Conservation (phyloP, 2,888 invertebrate genomes). For the Campoplex nolae region DNA sequence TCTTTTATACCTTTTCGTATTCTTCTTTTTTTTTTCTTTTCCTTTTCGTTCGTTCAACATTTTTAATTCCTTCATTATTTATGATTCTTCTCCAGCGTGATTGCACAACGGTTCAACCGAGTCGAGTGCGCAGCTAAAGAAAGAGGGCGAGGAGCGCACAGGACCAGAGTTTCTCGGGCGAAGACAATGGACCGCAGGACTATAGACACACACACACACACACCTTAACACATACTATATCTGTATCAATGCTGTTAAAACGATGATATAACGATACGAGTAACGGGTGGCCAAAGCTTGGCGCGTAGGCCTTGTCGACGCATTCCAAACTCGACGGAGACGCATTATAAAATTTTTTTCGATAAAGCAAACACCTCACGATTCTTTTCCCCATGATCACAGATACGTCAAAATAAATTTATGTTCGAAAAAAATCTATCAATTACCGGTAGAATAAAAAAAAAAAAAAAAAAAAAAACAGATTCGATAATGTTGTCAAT, state of each 20-base stretch:
- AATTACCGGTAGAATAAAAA: neutral
- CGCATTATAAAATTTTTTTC: neutral
- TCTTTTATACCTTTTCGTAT: neutral
- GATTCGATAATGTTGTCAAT: neutral
- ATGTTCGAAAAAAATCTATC: neutral
- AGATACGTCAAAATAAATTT: neutral
- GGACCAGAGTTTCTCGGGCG: conserved; percentile 40
- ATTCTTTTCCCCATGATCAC: neutral
- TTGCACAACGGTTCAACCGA: conserved; percentile 61
- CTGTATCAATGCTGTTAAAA: conserved; percentile 10
- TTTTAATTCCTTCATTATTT: conserved; percentile 63
- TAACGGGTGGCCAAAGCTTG: conserved; percentile 78
- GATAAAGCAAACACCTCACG: neutral
- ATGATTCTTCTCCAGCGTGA: conserved; percentile 59
- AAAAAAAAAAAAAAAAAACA: too few relatives aligned
- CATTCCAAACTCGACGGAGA: conserved; percentile 58
- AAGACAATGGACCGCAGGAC: conserved; percentile 66
- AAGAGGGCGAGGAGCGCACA: conserved; percentile 59
- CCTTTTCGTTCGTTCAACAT: conserved; percentile 51
- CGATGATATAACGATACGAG: conserved; percentile 68
- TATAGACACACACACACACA: conserved; percentile 14
- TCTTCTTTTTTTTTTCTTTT: neutral
- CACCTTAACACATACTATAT: neutral
- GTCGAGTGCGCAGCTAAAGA: conserved; percentile 39
- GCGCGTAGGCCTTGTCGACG: conserved; percentile 71